Percentiles rank a stretch among this genome's conserved stretches.
Evolutionary conservation across 1,140 invertebrate species (phyloP).

Genomic region (Vollenhovia emeryi): DNA sequence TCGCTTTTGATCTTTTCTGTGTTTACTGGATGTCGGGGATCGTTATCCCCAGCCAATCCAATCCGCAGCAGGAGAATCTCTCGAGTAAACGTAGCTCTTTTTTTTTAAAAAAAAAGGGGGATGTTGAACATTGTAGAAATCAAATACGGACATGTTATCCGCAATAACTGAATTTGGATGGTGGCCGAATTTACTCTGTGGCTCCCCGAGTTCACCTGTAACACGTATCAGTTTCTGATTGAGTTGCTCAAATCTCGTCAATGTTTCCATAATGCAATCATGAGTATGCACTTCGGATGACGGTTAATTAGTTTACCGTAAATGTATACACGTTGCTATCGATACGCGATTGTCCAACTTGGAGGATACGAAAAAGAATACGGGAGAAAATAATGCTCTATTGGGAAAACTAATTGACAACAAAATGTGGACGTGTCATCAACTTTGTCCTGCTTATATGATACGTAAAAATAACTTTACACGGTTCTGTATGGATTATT

Average conservation of each 20-base stretch:
- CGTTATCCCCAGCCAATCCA: neutral
- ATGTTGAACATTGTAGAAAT: constrained; percentile 22
- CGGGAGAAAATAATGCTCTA: neutral
- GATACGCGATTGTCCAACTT: neutral
- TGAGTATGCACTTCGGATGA: neutral
- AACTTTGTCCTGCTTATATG: neutral
- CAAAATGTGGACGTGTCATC: neutral
- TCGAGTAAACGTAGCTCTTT: neutral
- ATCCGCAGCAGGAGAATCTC: neutral
- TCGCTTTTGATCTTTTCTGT: neutral
- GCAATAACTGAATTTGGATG: neutral
- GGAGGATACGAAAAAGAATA: neutral
- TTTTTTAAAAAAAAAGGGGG: neutral
- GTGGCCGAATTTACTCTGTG: constrained; percentile 14
- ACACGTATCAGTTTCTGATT: constrained; percentile 5
- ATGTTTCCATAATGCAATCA: neutral
- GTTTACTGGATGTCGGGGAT: neutral
- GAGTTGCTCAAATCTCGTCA: constrained; percentile 14
- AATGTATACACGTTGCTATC: neutral
- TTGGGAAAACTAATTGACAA: neutral
- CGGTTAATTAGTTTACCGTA: neutral
- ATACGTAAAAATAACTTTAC: neutral
- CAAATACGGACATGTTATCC: neutral
- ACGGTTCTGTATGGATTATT: neutral
- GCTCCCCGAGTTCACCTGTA: neutral